Percentiles rank a stretch among this genome's conserved stretches.
Conservation (phyloP, 1,140 invertebrate genomes). For the Bombus balteatus region DNA sequence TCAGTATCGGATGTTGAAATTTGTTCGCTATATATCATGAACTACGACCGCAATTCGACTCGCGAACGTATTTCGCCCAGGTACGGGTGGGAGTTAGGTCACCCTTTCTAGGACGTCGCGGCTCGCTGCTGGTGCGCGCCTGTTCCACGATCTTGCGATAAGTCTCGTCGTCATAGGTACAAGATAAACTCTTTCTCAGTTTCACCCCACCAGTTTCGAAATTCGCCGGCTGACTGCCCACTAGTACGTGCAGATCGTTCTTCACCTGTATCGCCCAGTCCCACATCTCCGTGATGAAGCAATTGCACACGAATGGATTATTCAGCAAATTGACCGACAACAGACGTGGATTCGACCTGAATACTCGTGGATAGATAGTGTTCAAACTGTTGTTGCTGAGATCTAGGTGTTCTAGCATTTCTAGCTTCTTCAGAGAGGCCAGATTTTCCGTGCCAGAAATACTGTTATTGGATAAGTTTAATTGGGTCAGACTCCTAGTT, state of each 20-base stretch:
- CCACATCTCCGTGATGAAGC: constrained; percentile 88
- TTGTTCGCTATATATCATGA: constrained; percentile 74
- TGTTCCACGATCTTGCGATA: constrained; percentile 82
- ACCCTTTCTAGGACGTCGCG: constrained; percentile 84
- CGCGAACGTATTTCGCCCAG: constrained; percentile 88
- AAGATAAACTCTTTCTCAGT: constrained; percentile 86
- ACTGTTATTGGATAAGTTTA: constrained; percentile 86
- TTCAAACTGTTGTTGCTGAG: constrained; percentile 86
- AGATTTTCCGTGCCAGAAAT: constrained; percentile 83
- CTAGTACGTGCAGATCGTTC: constrained; percentile 85
- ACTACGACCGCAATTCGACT: constrained; percentile 85
- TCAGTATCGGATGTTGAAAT: constrained; percentile 63
- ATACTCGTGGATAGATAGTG: constrained; percentile 83
- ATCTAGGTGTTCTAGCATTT: constrained; percentile 85
- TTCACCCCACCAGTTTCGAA: constrained; percentile 84
- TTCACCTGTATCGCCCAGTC: constrained; percentile 87
- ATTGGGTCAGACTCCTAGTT: constrained; percentile 85
- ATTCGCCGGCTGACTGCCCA: constrained; percentile 83
- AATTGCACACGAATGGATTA: constrained; percentile 89
- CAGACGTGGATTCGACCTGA: constrained; percentile 84
- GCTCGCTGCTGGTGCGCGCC: constrained; percentile 81
- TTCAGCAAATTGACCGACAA: constrained; percentile 85
- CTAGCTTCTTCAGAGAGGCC: constrained; percentile 84
- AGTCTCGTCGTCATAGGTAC: constrained; percentile 85
- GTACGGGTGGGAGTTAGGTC: constrained; percentile 85